Evolutionary conservation across 2,113 vertebrate species (phyloP), one percentile per base, ranked within the genome.

Genomic region (Poeciliopsis turrubarensis): DNA sequence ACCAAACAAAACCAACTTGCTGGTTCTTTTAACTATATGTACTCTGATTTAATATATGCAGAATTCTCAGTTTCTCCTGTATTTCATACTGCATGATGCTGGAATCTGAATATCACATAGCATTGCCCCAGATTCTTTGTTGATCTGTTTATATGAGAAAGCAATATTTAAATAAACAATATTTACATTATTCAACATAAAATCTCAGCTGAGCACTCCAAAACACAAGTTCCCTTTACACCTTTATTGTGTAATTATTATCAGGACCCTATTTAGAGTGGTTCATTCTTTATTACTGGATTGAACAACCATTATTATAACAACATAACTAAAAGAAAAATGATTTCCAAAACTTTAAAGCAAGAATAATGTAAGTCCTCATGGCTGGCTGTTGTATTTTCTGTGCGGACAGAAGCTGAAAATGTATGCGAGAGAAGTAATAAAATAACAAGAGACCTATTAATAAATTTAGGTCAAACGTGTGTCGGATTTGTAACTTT

Each of bases 401-500:
- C 1, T 65, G 1, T 68, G 26, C 17, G 61, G 30, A 51, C 9
- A 27, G 6, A 51, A 41, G 7, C 8, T 6, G 6, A 31, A 13
- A 22, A 10, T 37, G 60, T 27, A 65, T 26, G n/a, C 41, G 12
- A 30, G 29, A 41, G 32, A 41, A 31, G 47, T 5, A 37, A 60
- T 19, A 1, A 60, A 29, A 62, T 62, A 29, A 41, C 1, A n/a
- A 9, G 44, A 62, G 57, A 78, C 65, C 26, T 60, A 57, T 81
- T 73, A 73, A 73, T 78, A 60, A 72, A 88, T 84, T 65, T 77
- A 63, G 13, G 61, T 54, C 47, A 69, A 75, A 75, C 65, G 65
- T 11, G 1, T 60, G 78, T 75, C 75, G 63, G 61, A 75, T 87
- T 86, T 75, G 61, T 77, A 84, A 80, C 77, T 86, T 80, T 79